These are phyloP conservation scores for Perca schrenkii DNA, from an alignment of 2,113 vertebrate species.

Conservation along the genomic window DNA sequence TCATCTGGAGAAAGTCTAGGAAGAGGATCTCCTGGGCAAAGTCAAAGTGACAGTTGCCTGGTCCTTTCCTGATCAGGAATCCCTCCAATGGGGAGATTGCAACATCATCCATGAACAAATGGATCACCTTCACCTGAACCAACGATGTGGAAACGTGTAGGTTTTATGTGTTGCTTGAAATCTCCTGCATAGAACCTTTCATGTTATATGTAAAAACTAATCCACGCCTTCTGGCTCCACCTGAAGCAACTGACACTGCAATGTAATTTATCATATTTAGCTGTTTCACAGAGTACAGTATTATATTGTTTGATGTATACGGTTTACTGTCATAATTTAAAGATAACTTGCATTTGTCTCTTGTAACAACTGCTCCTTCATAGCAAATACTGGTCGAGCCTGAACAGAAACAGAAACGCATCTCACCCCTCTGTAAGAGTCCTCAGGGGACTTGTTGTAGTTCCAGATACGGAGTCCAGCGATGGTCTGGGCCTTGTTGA, in stretches of 20 bases:
- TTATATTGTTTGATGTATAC: background rate
- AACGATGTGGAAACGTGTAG: background rate
- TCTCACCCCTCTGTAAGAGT: slow-evolving; percentile 98
- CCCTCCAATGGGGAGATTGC: slow-evolving; percentile 90
- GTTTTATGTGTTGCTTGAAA: background rate
- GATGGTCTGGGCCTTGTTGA: slow-evolving; percentile 87
- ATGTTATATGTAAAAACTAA: background rate
- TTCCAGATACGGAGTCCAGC: slow-evolving; percentile 97
- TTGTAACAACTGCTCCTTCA: background rate
- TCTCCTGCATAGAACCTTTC: background rate
- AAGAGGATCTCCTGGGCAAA: slow-evolving; percentile 98
- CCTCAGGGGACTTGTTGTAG: slow-evolving; percentile 98
- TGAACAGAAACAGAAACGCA: background rate
- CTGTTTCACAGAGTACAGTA: background rate
- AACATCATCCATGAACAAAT: slow-evolving; percentile 88
- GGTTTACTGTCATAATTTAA: background rate
- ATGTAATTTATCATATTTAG: background rate
- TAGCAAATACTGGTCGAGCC: background rate
- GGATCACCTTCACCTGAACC: slow-evolving; percentile 89
- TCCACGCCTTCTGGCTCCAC: background rate
- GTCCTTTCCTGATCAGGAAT: slow-evolving; percentile 95
- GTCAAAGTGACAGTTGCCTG: slow-evolving; percentile 97
- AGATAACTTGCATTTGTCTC: background rate
- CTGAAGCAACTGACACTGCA: background rate
- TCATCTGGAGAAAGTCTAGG: slow-evolving; percentile 86